Evolutionary conservation across 1,140 invertebrate genomes (phyloP).

Genomic region (Leptestheria dahalacensis): DNA sequence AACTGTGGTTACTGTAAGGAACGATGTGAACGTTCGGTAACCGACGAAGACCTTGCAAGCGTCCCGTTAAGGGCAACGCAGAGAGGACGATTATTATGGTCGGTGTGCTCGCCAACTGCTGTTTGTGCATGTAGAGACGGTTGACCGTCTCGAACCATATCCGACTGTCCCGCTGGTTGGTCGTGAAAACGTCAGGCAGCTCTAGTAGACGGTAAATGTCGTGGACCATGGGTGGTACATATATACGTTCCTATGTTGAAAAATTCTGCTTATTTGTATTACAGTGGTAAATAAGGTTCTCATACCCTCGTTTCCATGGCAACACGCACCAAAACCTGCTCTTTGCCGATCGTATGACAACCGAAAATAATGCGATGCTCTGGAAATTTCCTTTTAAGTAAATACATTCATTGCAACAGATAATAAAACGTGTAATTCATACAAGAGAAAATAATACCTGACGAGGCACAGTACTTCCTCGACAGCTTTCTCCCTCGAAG

Average conservation of each 20-base stretch:
- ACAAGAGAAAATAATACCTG: not conserved
- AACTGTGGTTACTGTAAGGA: slow-evolving; percentile 8
- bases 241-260: slow-evolving; percentile 1
- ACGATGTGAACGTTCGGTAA: not conserved
- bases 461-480: not conserved
- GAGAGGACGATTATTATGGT: not conserved
- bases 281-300: not conserved
- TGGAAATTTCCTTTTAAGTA: not conserved
- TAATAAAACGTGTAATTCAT: not conserved
- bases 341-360: slow-evolving; percentile 5
- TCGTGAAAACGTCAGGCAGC: not conserved
- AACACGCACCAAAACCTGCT: not conserved
- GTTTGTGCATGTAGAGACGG: not conserved
- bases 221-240: not conserved
- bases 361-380: slow-evolving; percentile 6
- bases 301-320: not conserved
- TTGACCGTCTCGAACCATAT: not conserved
- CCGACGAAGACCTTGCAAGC: not conserved
- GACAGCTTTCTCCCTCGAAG: not conserved
- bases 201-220: not conserved
- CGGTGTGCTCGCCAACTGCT: not conserved
- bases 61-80: not conserved
- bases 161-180: not conserved
- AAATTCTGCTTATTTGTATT: not conserved
- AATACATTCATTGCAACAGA: not conserved